Percentiles rank a stretch among this genome's conserved stretches.
phyloP scores from a whole-genome alignment of 2,113 vertebrate genomes.

The Mus pahari region DNA sequence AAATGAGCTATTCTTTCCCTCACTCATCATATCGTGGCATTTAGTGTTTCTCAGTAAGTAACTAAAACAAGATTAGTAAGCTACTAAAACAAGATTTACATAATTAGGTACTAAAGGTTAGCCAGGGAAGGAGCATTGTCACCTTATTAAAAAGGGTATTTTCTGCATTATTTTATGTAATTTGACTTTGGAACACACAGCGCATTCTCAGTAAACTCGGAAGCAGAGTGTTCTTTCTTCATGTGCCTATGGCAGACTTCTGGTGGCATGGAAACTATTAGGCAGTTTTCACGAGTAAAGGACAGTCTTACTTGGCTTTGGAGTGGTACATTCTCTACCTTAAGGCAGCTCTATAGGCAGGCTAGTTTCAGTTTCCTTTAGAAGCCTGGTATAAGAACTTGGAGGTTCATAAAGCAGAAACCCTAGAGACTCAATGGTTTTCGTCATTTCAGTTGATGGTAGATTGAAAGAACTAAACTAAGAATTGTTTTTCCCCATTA shows the following conservation, averaged over 20 bases:
- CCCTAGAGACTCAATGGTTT: constrained; percentile 21
- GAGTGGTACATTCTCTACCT: constrained; percentile 42
- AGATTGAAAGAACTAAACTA: constrained; percentile 64
- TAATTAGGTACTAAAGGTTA: neutral
- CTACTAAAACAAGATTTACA: neutral
- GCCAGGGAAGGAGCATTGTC: constrained; percentile 6
- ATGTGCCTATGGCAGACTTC: neutral
- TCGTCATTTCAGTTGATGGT: constrained; percentile 66
- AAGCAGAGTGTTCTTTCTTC: constrained; percentile 44
- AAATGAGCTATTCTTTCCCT: neutral
- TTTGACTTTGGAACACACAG: constrained; percentile 57
- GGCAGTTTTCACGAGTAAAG: constrained; percentile 19
- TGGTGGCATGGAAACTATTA: constrained; percentile 62
- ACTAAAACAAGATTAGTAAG: constrained; percentile 47
- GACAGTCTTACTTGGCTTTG: neutral
- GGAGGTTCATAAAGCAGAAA: constrained; percentile 9
- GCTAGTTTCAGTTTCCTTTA: constrained; percentile 63
- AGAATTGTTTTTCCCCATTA: neutral
- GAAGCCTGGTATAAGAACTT: constrained; percentile 34
- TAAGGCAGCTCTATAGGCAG: constrained; percentile 41
- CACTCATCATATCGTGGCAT: neutral
- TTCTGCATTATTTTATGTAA: neutral
- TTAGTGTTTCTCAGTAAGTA: constrained; percentile 18
- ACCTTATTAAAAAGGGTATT: constrained; percentile 52
- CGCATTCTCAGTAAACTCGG: constrained; percentile 65